Base-by-base conservation (phyloP, 2,797 vertebrate genomes). In the Aratinga solstitialis region DNA sequence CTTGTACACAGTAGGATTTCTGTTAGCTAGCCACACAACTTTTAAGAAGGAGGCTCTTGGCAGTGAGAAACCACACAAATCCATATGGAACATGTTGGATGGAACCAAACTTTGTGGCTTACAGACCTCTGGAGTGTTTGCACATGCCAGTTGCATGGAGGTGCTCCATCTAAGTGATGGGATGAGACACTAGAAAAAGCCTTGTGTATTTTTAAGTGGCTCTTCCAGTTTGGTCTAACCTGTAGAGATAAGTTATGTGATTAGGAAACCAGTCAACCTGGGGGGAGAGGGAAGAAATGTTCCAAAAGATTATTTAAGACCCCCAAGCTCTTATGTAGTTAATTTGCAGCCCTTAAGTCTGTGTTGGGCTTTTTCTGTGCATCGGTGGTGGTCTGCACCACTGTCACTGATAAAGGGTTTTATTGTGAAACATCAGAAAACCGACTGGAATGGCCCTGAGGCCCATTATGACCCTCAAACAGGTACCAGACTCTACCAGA, bases 311-410 rank as follows among this genome's bases (percentile, higher is more conserved):
- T 4, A 8, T 59, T 36, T 11, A 6, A 34, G 32, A 54, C 59
- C 24, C 51, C 17, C 12, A 26, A 17, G 1, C 3, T 19, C 10
- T 4, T 9, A 9, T 14, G 32, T n/a, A 86, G 69, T 69, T 84
- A 72, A 5, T 73, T 93, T 91, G 66, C 54, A 78, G 29, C 16
- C 23, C 26, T 43, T 4, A 68, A 73, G 30, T 84, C 61, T 68
- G 67, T 77, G 67, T 90, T 95, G 84, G 63, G 38, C 47, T 89
- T 87, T 94, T 86, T 82, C n/a, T 83, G 15, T 76, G 6, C 45
- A 10, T 17, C 42, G 11, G 18, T 68, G 27, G 13, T 89, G 40
- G 26, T 77, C 30, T 94, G 65, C 38, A 77, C 5, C 1, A 10
- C 40, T 16, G 73, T 71, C 4, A 43, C 36, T 58, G 13, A 5